A percentile compares a stretch with the other conserved stretches of the same genome.
phyloP scores from a whole-genome alignment of 2,797 vertebrate species.

The Notamacropus eugenii region DNA sequence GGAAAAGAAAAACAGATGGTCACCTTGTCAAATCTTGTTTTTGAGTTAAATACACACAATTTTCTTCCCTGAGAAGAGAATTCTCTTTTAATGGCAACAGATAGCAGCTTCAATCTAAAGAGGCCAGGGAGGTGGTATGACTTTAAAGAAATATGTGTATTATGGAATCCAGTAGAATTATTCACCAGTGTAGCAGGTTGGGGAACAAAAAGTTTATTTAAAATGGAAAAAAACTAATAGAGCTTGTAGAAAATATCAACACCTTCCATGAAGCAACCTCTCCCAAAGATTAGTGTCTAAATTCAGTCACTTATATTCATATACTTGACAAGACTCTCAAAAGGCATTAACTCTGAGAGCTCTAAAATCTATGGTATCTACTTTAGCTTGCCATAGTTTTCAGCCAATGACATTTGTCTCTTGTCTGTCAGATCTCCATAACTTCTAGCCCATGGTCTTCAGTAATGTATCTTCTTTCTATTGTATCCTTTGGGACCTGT shows the following conservation, averaged over 20 bases:
- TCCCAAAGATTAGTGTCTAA: background rate
- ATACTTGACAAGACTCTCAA: background rate
- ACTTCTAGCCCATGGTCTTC: background rate
- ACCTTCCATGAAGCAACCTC: background rate
- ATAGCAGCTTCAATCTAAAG: background rate
- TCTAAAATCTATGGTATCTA: background rate
- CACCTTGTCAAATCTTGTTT: conserved; percentile 72
- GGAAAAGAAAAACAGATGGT: conserved; percentile 70
- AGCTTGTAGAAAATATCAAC: background rate
- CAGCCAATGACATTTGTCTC: background rate
- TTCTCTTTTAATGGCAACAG: conserved; percentile 53
- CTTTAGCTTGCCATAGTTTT: background rate
- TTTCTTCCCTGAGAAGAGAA: conserved; percentile 51
- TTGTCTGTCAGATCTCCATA: background rate
- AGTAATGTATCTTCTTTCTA: background rate
- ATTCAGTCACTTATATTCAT: background rate
- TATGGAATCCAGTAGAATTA: background rate
- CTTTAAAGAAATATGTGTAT: background rate
- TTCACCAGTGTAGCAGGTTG: background rate
- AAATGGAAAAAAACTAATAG: background rate
- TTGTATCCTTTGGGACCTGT: background rate
- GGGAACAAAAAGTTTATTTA: background rate
- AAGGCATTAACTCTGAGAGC: background rate
- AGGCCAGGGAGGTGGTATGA: background rate
- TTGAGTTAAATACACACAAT: conserved; percentile 65